Evolutionary conservation across 2,113 vertebrate species (phyloP).

Genomic region (Irena cyanogastra): DNA sequence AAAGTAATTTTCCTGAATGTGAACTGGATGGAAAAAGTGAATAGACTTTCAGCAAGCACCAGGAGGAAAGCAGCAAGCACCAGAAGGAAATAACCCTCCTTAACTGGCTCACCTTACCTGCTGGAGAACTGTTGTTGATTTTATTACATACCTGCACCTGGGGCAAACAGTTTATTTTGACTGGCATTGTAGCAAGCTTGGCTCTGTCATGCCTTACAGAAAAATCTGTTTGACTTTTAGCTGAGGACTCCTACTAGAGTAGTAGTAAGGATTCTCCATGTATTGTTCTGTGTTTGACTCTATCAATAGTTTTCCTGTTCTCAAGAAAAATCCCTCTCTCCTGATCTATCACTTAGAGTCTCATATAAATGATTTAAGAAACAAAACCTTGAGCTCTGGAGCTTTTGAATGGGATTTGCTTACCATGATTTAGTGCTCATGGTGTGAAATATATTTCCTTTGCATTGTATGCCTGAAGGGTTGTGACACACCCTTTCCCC

Average conservation of each 20-base stretch:
- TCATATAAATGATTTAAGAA: background rate
- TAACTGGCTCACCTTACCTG: background rate
- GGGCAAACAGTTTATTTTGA: background rate
- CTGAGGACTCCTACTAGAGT: background rate
- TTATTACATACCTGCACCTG: background rate
- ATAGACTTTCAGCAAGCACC: background rate
- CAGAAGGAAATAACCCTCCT: background rate
- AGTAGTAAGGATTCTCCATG: background rate
- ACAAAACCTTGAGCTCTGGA: background rate
- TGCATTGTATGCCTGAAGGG: accelerated
- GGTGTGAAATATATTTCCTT: background rate
- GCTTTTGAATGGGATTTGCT: background rate
- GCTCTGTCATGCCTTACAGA: background rate
- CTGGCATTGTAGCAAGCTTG: background rate
- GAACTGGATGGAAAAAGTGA: background rate
- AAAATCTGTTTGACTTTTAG: background rate
- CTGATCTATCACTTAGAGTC: background rate
- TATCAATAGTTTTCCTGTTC: background rate
- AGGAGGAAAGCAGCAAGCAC: background rate
- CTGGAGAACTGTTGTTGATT: background rate
- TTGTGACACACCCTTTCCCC: background rate
- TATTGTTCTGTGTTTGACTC: background rate
- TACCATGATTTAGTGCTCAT: background rate
- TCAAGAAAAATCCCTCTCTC: background rate
- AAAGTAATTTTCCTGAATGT: background rate